These are phyloP conservation scores for Norana najaformis DNA, from an alignment of 2,888 invertebrate species.

Conservation along the genomic window DNA sequence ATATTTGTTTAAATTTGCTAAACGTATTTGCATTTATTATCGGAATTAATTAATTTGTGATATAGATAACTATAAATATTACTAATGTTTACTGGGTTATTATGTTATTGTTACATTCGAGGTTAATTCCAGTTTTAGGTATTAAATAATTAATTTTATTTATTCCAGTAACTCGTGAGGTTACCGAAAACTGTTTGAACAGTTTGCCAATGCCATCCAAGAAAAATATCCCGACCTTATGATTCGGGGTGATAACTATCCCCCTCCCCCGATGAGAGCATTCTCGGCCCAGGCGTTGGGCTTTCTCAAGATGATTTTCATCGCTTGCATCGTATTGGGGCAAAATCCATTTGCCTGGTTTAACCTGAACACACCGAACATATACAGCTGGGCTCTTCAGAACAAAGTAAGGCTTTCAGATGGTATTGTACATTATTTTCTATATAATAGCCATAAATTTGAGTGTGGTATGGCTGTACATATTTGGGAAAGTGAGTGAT, in stretches of 20 bases:
- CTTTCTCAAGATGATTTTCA: conserved; percentile 80
- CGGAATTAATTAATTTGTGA: background rate
- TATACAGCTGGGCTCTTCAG: conserved; percentile 87
- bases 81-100: background rate
- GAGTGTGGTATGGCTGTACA: too few species aligned
- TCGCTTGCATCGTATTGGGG: conserved; percentile 78
- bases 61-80: background rate
- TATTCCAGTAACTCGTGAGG: conserved; percentile 94
- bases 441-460: too few species aligned
- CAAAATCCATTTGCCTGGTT: conserved; percentile 83
- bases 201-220: conserved; percentile 83
- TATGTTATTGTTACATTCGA: background rate
- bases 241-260: conserved; percentile 89
- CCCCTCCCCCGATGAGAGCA: conserved; percentile 84
- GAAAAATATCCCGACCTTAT: conserved; percentile 91
- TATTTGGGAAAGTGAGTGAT: too few species aligned
- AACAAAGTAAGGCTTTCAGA: conserved; percentile 71
- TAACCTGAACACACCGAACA: conserved; percentile 77
- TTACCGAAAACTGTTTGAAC: conserved; percentile 93
- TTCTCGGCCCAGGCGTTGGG: conserved; percentile 75
- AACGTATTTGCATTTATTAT: background rate
- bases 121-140: background rate
- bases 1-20: background rate
- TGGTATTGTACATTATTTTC: background rate
- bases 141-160: background rate